These are phyloP conservation scores for Ptychodera flava DNA, from an alignment of 35 echinoderm and acorn worm species.

Conservation along the genomic window DNA sequence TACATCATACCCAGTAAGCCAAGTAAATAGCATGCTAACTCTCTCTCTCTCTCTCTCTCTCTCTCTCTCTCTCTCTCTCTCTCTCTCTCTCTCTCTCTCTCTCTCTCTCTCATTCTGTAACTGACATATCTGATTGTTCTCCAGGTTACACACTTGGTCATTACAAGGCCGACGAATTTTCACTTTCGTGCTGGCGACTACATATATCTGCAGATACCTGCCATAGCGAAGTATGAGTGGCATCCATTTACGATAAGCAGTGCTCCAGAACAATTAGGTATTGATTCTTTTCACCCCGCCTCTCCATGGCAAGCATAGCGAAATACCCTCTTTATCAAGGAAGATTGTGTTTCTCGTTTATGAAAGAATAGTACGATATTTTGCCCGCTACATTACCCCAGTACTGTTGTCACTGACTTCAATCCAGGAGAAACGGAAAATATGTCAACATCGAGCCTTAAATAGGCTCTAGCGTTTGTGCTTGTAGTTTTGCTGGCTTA, in stretches of 20 bases:
- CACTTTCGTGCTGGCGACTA: constrained; percentile 90
- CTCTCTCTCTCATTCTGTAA: constrained; percentile 7
- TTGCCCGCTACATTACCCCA: no score
- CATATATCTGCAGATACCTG: constrained; percentile 86
- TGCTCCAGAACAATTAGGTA: constrained; percentile 85
- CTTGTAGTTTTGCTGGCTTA: no score
- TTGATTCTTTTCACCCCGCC: background rate
- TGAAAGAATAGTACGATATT: no score
- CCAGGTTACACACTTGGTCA: constrained; percentile 84
- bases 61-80: background rate
- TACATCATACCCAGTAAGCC: no score
- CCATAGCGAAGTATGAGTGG: constrained; percentile 93
- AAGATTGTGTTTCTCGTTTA: no score
- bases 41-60: background rate
- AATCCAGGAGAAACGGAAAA: no score
- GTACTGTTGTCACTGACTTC: no score
- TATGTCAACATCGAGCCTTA: no score
- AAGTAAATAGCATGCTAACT: no score
- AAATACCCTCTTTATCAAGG: no score
- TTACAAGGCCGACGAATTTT: constrained; percentile 84
- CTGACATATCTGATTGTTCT: constrained; percentile 9
- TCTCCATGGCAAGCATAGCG: no score
- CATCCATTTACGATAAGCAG: constrained; percentile 99
- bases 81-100: background rate
- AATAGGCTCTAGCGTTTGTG: no score